Base-by-base conservation (phyloP, 2,113 vertebrate genomes). In the Junco hyemalis region DNA sequence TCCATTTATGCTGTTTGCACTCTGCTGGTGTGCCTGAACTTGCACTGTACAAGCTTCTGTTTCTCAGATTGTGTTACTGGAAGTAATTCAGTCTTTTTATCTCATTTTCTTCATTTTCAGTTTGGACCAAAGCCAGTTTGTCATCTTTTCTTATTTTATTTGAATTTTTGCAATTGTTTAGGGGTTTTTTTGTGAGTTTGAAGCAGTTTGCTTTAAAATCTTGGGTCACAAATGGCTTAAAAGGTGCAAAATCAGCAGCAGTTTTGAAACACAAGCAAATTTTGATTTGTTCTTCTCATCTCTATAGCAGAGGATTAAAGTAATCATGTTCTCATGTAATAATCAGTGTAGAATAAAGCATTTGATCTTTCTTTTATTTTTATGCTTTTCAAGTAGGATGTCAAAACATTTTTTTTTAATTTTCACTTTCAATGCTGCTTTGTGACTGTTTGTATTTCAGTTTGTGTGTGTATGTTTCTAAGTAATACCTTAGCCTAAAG, bases 301-400 rank as follows among this genome's bases (percentile, higher is more conserved):
- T 84, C 10, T 15, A 72, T 28, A 57, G 19, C 11, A 64, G 50
- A 57, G 50, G 45, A 61, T 81, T 83, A 81, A 72, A 84, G 51
- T 84, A 69, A 42, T 84, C 56, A 17, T 16, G 14, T 73, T n/a
- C 45, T 73, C 12, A 8, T 60, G 14, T 70, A 60, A 73, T 65
- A 70, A 81, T 81, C 64, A 66, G 31, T n/a, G 24, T 60, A 73
- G 21, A 78, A 70, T 48, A 77, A 96, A 84, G 50, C 59, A 87
- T 60, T 93, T 64, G 89, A 45, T 35, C 21, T 82, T 85, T 40
- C 31, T 63, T 63, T 59, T 64, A 16, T 40, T 81, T 59, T 83
- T 77, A 35, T 35, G 18, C 4, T 77, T 89, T 92, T 81, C 26
- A 78, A 35, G 36, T 24, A 61, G 36, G 24, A 40, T 51, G 5